phyloP scores from a whole-genome alignment of 2,113 vertebrate species.

The Coptodon bakossiorum region DNA sequence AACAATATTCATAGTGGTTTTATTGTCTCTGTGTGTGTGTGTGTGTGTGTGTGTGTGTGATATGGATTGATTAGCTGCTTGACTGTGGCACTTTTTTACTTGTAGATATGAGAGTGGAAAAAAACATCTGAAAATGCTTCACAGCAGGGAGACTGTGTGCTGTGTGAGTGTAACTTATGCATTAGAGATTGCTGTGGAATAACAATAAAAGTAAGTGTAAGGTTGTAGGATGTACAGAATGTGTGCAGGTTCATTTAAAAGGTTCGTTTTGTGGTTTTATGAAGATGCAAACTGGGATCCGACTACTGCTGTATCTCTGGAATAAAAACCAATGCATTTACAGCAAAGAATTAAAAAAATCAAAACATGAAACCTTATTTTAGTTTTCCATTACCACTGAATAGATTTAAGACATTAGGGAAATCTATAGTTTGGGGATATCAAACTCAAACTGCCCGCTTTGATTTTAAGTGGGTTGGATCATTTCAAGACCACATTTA shows the following conservation, averaged over 20 bases:
- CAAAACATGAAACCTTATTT: not conserved
- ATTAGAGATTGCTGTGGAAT: slow-evolving; percentile 9
- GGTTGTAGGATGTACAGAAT: not conserved
- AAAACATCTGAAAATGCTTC: not conserved
- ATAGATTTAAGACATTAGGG: not conserved
- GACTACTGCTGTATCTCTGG: slow-evolving; percentile 14
- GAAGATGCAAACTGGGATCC: slow-evolving; percentile 11
- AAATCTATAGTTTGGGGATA: not conserved
- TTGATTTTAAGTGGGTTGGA: not conserved
- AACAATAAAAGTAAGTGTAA: not conserved
- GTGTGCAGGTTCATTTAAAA: not conserved
- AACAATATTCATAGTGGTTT: not conserved
- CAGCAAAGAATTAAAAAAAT: slow-evolving; percentile 15
- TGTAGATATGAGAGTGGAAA: not conserved
- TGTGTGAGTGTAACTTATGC: slow-evolving; percentile 43
- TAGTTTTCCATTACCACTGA: not conserved
- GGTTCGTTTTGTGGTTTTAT: slow-evolving; percentile 27
- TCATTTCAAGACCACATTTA: not conserved
- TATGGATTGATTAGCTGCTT: slow-evolving; percentile 9
- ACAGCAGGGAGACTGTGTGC: slow-evolving; percentile 1
- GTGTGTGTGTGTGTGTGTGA: not conserved
- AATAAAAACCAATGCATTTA: slow-evolving; percentile 10
- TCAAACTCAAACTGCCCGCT: not conserved
- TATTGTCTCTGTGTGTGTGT: not conserved
- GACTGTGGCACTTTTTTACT: slow-evolving; percentile 10